Conservation (phyloP, 2,113 vertebrate genomes). For the Neodontobutis hainanensis region DNA sequence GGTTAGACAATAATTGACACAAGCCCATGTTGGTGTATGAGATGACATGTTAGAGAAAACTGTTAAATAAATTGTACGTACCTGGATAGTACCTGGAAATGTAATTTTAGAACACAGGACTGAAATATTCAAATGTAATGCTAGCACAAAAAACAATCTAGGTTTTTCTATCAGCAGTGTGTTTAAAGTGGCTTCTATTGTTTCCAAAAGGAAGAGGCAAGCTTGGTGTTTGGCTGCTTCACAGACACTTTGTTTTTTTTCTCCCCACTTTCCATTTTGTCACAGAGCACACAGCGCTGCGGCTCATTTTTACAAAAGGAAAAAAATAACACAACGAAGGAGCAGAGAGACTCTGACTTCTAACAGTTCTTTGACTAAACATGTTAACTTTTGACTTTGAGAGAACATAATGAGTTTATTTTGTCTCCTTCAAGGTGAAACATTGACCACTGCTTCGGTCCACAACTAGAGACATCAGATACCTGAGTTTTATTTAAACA, state of each 20-base stretch:
- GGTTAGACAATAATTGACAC: no score
- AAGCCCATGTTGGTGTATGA: no score
- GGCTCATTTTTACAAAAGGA: neutral
- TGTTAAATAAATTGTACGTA: no score
- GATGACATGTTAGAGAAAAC: neutral
- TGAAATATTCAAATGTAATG: neutral
- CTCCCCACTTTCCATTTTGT: conserved; percentile 4
- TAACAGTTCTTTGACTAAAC: conserved; percentile 1
- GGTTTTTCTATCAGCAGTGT: neutral
- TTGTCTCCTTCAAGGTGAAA: neutral
- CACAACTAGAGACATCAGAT: neutral
- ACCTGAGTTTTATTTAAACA: neutral
- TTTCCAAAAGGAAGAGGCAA: neutral
- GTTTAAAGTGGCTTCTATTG: neutral
- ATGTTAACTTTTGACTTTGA: neutral
- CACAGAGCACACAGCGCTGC: neutral
- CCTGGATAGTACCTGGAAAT: neutral
- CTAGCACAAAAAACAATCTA: neutral
- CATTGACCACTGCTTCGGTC: neutral
- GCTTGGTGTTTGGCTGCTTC: neutral
- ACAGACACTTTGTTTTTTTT: neutral
- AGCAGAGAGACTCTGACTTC: conserved; percentile 3
- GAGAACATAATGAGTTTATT: neutral
- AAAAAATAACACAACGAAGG: neutral
- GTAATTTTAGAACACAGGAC: neutral